Evolutionary conservation across 1,140 invertebrate species (phyloP), one percentile per base, ranked within the genome.

Genomic region (Drosophila melanica): DNA sequence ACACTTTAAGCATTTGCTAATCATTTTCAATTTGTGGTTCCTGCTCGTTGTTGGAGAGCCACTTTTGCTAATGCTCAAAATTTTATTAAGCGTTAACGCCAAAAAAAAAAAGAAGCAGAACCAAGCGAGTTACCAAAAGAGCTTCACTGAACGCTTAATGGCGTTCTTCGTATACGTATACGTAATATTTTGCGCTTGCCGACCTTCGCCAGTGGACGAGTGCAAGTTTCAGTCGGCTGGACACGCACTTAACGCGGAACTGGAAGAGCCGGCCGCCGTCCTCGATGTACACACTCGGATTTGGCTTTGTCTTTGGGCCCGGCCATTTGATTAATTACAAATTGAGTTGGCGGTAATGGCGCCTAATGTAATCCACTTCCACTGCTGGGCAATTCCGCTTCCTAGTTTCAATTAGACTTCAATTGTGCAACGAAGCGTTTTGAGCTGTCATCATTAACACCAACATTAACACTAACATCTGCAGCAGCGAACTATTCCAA

Each of bases 31-130:
- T 50, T 66, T 69, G 48, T 64, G 67, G 70, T 81, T 81, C 79
- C 80, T 84, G 80, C 80, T 82, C 80, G 75, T 77, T 81, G 78
- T 81, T 77, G 59, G 64, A 64, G 73, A 50, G 76, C 45, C 47
- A 44, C 33, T 35, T 35, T 35, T 35, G 33, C 67, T 84, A 84
- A 79, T 77, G 80, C 81, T 74, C 72, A 84, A 71, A 71, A 82
- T 82, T 82, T 82, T 78, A 81, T 81, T 70, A 80, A 66, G 65
- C 79, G 82, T 71, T 75, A 79, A 78, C 16, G n/a, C n/a, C n/a
- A n/a, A n/a, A n/a, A n/a, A 53, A 16, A 33, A 33, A 33, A 2
- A 44, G 16, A 18, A 20, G 18, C 14, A 44, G n/a, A n/a, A n/a
- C n/a, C n/a, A n/a, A n/a, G n/a, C n/a, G n/a, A n/a, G n/a, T n/a